These are phyloP conservation scores for Tachysurus fulvidraco DNA, from an alignment of 2,113 vertebrate genomes.

Conservation along the genomic window DNA sequence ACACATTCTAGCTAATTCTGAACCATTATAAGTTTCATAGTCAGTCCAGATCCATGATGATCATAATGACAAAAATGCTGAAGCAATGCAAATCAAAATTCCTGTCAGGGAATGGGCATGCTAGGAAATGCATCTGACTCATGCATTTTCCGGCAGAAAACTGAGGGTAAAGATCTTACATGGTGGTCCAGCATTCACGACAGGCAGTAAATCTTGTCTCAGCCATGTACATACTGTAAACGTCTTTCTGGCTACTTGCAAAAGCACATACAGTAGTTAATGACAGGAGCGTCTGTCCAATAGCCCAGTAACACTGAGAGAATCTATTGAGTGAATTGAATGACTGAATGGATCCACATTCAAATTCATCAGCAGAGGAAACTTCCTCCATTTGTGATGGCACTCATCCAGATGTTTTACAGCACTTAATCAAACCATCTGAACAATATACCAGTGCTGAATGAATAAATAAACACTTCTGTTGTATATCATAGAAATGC, in stretches of 20 bases:
- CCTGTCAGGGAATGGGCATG: conserved; percentile 14
- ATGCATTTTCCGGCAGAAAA: conserved; percentile 16
- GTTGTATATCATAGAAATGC: not conserved
- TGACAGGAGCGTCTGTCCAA: not conserved
- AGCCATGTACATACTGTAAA: conserved; percentile 44
- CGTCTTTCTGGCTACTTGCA: conserved; percentile 11
- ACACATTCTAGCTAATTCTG: not conserved
- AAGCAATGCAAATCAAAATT: conserved; percentile 21
- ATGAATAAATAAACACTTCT: not conserved
- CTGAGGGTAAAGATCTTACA: conserved; percentile 1
- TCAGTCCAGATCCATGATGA: not conserved
- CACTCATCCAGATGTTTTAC: conserved; percentile 21
- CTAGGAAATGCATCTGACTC: conserved; percentile 27
- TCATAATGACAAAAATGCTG: not conserved
- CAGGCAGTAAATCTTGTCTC: conserved; percentile 27
- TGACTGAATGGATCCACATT: not conserved
- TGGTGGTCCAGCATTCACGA: conserved; percentile 23
- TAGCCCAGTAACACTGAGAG: conserved; percentile 2
- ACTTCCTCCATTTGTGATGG: conserved; percentile 8
- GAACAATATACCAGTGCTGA: not conserved
- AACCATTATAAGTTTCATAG: not conserved
- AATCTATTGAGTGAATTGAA: not conserved
- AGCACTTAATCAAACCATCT: not conserved
- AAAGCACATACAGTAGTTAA: conserved; percentile 21
- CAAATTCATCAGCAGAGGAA: not conserved